These are phyloP conservation scores for Paraescarpia echinospica DNA, from an alignment of 1,140 invertebrate genomes.

Conservation along the genomic window DNA sequence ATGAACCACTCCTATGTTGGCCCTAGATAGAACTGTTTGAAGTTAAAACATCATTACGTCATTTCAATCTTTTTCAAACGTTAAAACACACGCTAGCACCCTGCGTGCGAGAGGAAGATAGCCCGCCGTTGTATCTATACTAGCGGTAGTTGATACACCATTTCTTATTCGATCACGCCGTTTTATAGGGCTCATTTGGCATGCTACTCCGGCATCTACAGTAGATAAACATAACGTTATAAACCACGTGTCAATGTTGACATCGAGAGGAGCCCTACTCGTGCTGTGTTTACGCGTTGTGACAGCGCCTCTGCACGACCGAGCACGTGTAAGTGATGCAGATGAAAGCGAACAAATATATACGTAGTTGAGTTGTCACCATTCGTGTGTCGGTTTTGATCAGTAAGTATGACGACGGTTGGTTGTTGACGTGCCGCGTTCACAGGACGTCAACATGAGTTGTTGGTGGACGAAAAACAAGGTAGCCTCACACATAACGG, in stretches of 20 bases:
- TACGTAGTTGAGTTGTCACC: not conserved
- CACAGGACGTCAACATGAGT: not conserved
- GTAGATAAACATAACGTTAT: not conserved
- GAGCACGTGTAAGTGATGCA: not conserved
- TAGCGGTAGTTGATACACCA: not conserved
- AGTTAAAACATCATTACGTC: too few species aligned
- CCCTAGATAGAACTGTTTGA: too few species aligned
- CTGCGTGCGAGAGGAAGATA: not conserved
- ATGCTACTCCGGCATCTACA: not conserved
- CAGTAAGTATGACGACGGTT: not conserved
- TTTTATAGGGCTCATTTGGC: not conserved
- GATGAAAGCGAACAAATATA: not conserved
- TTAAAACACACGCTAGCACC: not conserved
- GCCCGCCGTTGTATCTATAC: not conserved
- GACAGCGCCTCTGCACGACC: too few species aligned
- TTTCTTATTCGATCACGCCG: not conserved
- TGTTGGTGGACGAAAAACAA: not conserved
- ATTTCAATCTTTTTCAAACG: too few species aligned
- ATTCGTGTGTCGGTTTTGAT: not conserved
- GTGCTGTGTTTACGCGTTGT: not conserved
- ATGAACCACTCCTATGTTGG: too few species aligned
- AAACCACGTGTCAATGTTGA: not conserved
- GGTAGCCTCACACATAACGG: not conserved
- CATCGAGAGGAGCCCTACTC: not conserved
- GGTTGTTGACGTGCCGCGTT: not conserved